Evolutionary conservation across 1,140 invertebrate genomes (phyloP).

Genomic region (honey bee (Apis mellifera)): Amel_HAv3.1 CM009932.2:2988501-2989000

Average conservation of each 20-base stretch:
- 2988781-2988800: slow-evolving; percentile 35
- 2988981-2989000: no score
- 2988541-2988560: neutral
- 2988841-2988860: no score
- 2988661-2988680: slow-evolving; percentile 55
- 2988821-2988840: neutral
- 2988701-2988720: slow-evolving; percentile 63
- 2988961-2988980: neutral
- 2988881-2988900: neutral
- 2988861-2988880: slow-evolving; percentile 24
- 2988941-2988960: neutral
- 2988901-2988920: neutral
- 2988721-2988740: slow-evolving; percentile 42
- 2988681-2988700: slow-evolving; percentile 64
- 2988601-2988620: slow-evolving; percentile 48
- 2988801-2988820: slow-evolving; percentile 32
- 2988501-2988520: neutral
- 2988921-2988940: neutral
- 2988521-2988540: neutral
- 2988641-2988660: slow-evolving; percentile 62
- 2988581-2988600: slow-evolving; percentile 44
- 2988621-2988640: slow-evolving; percentile 10
- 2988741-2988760: slow-evolving; percentile 35
- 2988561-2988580: neutral
- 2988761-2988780: slow-evolving; percentile 9